Conservation (phyloP, 2,888 invertebrate genomes). For the Clitarchus hookeri region DNA sequence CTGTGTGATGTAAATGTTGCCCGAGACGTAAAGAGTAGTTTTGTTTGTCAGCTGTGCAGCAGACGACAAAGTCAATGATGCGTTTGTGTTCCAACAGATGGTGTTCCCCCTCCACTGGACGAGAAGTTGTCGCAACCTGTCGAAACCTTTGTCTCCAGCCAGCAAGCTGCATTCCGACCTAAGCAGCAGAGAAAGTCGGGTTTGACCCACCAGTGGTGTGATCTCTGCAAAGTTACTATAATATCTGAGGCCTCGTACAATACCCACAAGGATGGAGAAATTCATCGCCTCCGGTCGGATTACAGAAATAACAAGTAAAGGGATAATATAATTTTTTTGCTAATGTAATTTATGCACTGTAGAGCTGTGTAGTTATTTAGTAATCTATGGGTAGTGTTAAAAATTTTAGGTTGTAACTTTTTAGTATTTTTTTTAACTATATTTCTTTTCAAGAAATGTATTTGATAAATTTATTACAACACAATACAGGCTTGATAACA, state of each 20-base stretch:
- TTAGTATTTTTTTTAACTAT: too few species aligned
- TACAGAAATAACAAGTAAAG: conserved; percentile 3
- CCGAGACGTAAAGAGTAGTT: too few species aligned
- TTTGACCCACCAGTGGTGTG: background rate
- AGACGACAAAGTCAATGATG: too few species aligned
- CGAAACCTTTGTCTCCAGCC: background rate
- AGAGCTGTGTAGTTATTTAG: background rate
- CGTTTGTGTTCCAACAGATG: background rate
- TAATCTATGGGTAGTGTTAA: too few species aligned
- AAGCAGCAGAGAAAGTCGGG: background rate
- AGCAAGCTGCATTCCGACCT: background rate
- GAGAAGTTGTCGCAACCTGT: background rate
- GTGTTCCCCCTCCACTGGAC: background rate
- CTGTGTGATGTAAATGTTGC: too few species aligned
- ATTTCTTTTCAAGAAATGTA: too few species aligned
- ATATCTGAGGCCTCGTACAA: background rate
- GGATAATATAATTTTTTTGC: background rate
- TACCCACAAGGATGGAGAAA: background rate
- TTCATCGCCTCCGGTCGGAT: background rate
- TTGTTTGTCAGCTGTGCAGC: too few species aligned
- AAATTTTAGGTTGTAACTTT: too few species aligned
- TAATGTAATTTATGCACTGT: background rate
- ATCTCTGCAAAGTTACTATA: background rate
- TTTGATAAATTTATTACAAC: too few species aligned
- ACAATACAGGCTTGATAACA: too few species aligned